phyloP scores from a whole-genome alignment of 2,797 vertebrate species.

The Ctenopoma multispine region DNA sequence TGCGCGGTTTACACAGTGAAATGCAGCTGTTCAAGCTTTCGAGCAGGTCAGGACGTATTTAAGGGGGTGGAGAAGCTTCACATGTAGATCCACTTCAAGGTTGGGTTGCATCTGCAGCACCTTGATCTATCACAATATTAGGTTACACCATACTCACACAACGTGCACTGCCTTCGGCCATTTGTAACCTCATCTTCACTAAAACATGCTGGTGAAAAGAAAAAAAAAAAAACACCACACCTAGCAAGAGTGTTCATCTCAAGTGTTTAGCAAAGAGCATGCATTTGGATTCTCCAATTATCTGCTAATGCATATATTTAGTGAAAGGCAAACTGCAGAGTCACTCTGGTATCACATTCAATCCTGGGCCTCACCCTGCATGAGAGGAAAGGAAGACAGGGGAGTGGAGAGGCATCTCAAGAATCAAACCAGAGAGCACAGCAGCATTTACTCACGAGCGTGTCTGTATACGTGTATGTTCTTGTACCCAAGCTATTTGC shows the following conservation, averaged over 20 bases:
- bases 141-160: conserved; percentile 39
- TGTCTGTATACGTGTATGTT: conserved; percentile 13
- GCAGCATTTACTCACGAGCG: conserved; percentile 47
- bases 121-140: conserved; percentile 37
- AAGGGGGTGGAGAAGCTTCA: conserved; percentile 41
- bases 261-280: conserved; percentile 19
- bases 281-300: conserved; percentile 48
- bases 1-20: conserved; percentile 33
- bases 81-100: conserved; percentile 32
- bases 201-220: neutral
- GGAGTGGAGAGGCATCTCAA: conserved; percentile 34
- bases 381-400: conserved; percentile 30
- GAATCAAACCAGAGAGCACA: conserved; percentile 41
- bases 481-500: conserved; percentile 39
- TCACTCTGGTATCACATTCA: conserved; percentile 65
- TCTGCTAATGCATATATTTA: conserved; percentile 64
- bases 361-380: conserved; percentile 50
- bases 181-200: conserved; percentile 31
- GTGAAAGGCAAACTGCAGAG: conserved; percentile 69
- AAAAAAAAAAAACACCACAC: conserved; percentile 15
- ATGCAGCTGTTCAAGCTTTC: conserved; percentile 27
- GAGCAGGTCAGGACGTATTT: conserved; percentile 53
- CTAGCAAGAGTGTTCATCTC: conserved; percentile 22
- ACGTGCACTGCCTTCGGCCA: neutral
- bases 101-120: conserved; percentile 37